Conservation (phyloP, 2,797 vertebrate genomes). For the Taenioides sp. region DNA sequence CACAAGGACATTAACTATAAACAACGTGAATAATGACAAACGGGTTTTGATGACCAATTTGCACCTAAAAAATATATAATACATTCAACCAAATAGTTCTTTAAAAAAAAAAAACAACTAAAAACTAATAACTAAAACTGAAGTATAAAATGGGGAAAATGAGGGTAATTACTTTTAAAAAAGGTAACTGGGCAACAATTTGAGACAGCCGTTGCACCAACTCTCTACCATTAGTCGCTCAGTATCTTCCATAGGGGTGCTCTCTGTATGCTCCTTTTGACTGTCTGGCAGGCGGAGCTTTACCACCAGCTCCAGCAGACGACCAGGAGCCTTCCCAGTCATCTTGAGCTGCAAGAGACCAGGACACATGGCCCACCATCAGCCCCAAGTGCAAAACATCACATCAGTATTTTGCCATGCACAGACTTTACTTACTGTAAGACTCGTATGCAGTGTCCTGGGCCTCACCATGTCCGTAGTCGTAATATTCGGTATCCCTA, state of each 20-base stretch:
- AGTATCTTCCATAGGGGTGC: conserved; percentile 80
- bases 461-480: conserved; percentile 95
- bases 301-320: conserved; percentile 82
- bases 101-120: conserved; percentile 63
- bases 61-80: conserved; percentile 42
- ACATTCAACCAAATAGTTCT: conserved; percentile 60
- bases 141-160: conserved; percentile 56
- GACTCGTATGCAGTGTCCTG: conserved; percentile 88
- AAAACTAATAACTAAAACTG: conserved; percentile 49
- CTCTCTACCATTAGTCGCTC: conserved; percentile 73
- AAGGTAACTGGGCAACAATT: conserved; percentile 78
- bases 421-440: conserved; percentile 84
- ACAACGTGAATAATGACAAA: conserved; percentile 63
- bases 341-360: conserved; percentile 83
- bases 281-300: conserved; percentile 83
- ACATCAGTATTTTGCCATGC: neutral
- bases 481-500: conserved; percentile 98
- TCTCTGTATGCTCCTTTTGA: conserved; percentile 88
- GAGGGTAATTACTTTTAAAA: conserved; percentile 80
- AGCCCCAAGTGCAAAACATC: too few relatives aligned
- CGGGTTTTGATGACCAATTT: conserved; percentile 50
- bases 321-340: conserved; percentile 90
- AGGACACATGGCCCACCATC: neutral
- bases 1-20: conserved; percentile 47
- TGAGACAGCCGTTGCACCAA: conserved; percentile 74